Evolutionary conservation across 2,113 vertebrate genomes (phyloP).

Genomic region (Saccopteryx bilineata): DNA sequence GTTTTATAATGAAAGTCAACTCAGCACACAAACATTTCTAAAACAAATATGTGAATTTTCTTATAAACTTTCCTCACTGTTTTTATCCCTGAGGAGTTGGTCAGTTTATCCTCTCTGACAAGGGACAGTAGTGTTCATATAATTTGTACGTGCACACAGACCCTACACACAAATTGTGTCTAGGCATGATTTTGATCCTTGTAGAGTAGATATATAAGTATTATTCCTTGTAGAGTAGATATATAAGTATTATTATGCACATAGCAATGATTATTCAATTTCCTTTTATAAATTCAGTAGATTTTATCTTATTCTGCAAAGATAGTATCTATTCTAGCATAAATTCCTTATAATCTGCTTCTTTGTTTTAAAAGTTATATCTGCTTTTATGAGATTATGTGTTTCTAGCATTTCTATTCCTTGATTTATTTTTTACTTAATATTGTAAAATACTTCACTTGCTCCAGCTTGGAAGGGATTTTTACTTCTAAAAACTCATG

Average conservation of each 20-base stretch:
- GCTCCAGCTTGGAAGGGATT: not conserved
- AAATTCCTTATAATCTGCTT: not conserved
- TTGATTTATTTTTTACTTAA: constrained; percentile 36
- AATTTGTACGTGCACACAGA: not conserved
- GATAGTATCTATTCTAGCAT: not conserved
- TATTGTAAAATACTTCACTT: not conserved
- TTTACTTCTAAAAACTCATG: not conserved
- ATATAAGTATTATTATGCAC: not conserved
- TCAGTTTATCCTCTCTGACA: not conserved
- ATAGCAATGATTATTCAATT: not conserved
- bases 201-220: not conserved
- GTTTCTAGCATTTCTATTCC: not conserved
- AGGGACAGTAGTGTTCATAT: not conserved
- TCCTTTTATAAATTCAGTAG: constrained; percentile 1
- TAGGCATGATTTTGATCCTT: not conserved
- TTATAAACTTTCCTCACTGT: not conserved
- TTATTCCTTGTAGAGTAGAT: not conserved
- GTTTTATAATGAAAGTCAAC: not conserved
- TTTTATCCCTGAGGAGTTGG: not conserved
- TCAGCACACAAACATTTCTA: not conserved
- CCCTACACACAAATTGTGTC: not conserved
- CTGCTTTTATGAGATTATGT: not conserved
- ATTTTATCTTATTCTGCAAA: not conserved
- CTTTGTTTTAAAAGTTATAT: not conserved
- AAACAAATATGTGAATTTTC: not conserved